A percentile compares a stretch with the other conserved stretches of the same genome.
phyloP scores from a whole-genome alignment of 2,797 vertebrate genomes.

The Centropyge bicolor region DNA sequence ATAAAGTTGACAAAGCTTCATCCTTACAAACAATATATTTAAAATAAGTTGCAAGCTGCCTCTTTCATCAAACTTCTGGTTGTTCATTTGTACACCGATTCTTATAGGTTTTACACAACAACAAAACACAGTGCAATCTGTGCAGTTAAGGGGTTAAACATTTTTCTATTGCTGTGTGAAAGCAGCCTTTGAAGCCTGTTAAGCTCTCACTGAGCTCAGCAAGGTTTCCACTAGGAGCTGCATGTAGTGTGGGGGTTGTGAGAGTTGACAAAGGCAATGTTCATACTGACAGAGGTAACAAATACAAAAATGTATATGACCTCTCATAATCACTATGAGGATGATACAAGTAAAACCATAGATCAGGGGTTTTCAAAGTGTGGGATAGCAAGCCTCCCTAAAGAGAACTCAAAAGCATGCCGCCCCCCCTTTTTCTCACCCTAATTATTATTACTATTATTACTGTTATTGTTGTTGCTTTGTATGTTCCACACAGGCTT shows the following conservation, averaged over 20 bases:
- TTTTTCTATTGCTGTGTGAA: slow-evolving; percentile 39
- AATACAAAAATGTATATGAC: background rate
- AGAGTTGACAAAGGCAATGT: background rate
- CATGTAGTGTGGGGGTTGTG: slow-evolving; percentile 17
- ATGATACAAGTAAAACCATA: background rate
- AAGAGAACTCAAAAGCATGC: too few relatives aligned
- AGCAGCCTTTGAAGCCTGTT: slow-evolving; percentile 41
- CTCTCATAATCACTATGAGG: background rate
- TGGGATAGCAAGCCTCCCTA: too few relatives aligned
- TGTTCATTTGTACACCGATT: background rate
- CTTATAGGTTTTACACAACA: background rate
- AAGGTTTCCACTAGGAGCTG: slow-evolving; percentile 45
- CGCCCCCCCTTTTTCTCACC: too few relatives aligned
- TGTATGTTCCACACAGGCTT: too few relatives aligned
- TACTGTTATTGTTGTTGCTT: too few relatives aligned
- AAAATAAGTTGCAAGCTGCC: background rate
- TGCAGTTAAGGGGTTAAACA: slow-evolving; percentile 44
- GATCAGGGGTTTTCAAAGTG: too few relatives aligned
- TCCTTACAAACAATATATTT: background rate
- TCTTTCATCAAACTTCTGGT: background rate
- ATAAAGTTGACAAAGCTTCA: background rate
- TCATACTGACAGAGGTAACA: slow-evolving; percentile 9
- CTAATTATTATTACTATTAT: too few relatives aligned
- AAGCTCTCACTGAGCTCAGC: slow-evolving; percentile 55
- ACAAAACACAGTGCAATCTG: background rate